phyloP scores from a whole-genome alignment of 2,113 vertebrate genomes.

The Eulemur rufifrons region DNA sequence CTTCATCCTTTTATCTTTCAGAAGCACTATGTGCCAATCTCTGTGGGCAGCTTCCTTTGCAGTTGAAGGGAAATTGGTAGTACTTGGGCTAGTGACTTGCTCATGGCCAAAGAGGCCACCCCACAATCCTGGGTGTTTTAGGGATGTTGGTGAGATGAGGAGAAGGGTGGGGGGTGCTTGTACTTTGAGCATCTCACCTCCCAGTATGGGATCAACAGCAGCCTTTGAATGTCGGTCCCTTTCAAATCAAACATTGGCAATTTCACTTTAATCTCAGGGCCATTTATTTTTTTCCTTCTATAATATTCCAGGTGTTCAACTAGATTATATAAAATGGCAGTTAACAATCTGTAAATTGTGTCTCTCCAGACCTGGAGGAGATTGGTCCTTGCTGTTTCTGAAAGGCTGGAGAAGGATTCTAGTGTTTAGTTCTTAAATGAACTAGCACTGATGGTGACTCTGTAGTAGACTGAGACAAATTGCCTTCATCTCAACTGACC shows the following conservation, averaged over 20 bases:
- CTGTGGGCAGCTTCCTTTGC: not conserved
- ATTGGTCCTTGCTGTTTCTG: not conserved
- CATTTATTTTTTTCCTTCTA: not conserved
- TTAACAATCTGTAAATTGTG: not conserved
- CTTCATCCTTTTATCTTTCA: not conserved
- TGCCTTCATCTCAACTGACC: not conserved
- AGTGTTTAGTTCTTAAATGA: constrained; percentile 17
- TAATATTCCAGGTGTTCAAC: not conserved
- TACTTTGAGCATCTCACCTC: not conserved
- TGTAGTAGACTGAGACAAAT: not conserved
- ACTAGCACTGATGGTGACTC: not conserved
- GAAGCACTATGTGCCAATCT: not conserved
- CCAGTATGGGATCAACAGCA: not conserved
- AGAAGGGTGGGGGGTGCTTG: not conserved
- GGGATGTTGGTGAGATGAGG: not conserved
- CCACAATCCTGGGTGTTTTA: not conserved
- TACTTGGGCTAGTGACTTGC: not conserved
- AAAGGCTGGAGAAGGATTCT: not conserved
- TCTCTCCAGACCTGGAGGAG: not conserved
- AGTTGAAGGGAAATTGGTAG: not conserved
- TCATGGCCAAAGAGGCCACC: not conserved
- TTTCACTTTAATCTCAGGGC: not conserved
- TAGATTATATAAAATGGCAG: not conserved
- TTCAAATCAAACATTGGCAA: not conserved
- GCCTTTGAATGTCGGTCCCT: not conserved